phyloP scores from a whole-genome alignment of 1,140 invertebrate genomes.

The Steinernema khuongi region DNA sequence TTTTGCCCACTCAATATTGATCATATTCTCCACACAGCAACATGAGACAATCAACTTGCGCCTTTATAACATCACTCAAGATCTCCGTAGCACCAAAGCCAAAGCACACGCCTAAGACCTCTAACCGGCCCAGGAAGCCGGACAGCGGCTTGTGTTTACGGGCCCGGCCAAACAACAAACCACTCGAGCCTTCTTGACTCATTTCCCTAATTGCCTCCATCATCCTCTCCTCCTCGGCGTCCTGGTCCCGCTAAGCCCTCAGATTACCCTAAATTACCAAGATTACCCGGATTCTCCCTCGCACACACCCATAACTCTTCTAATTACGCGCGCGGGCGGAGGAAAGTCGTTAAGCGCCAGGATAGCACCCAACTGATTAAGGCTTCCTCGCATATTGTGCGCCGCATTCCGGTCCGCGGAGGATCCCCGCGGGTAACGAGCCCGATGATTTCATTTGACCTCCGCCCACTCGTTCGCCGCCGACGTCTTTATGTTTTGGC shows the following conservation, averaged over 20 bases:
- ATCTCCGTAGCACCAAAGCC: too few relatives aligned
- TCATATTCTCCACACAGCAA: too few relatives aligned
- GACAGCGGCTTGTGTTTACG: neutral
- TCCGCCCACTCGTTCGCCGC: neutral
- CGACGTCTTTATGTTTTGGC: conserved; percentile 6
- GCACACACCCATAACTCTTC: neutral
- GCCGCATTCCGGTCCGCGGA: neutral
- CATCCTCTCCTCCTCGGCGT: neutral
- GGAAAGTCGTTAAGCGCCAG: neutral
- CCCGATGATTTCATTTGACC: conserved; percentile 7
- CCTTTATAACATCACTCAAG: too few relatives aligned
- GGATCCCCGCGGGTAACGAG: conserved; percentile 13
- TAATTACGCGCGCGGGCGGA: neutral
- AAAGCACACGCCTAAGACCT: too few relatives aligned
- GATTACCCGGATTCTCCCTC: too few relatives aligned
- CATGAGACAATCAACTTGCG: too few relatives aligned
- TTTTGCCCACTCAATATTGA: too few relatives aligned
- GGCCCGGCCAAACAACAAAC: neutral
- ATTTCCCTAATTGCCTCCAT: neutral
- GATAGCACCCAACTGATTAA: neutral
- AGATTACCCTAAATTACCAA: conserved; percentile 1
- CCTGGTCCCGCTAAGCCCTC: neutral
- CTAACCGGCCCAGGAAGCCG: neutral
- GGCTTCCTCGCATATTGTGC: neutral
- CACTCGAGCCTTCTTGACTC: neutral